These are phyloP conservation scores for Syngnathoides biaculeatus DNA, from an alignment of 2,113 vertebrate genomes.

Conservation along the genomic window DNA sequence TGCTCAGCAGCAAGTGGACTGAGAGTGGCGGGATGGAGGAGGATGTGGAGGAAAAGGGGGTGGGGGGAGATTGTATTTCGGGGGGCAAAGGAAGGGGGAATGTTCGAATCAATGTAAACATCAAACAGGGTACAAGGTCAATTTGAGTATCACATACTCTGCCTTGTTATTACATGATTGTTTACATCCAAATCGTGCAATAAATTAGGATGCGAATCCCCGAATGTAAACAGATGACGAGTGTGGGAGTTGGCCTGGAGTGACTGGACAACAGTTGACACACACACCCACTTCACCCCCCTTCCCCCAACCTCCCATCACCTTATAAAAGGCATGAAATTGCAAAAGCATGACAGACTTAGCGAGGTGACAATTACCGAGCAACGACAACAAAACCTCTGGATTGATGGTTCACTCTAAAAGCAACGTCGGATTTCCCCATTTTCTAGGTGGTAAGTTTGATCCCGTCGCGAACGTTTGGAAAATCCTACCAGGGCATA, in stretches of 20 bases:
- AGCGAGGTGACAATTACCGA: slow-evolving; percentile 10
- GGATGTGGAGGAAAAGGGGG: slow-evolving; percentile 28
- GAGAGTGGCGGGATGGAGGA: slow-evolving; percentile 43
- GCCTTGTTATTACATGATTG: slow-evolving; percentile 16
- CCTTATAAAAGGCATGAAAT: slow-evolving; percentile 59
- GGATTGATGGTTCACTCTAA: slow-evolving; percentile 35
- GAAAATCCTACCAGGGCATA: neutral
- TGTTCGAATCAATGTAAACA: slow-evolving; percentile 47
- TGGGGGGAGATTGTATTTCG: neutral
- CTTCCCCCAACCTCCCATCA: too few relatives aligned
- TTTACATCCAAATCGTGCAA: slow-evolving; percentile 25
- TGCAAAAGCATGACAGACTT: slow-evolving; percentile 32
- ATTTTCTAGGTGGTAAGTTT: slow-evolving; percentile 50
- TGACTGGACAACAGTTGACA: slow-evolving; percentile 9
- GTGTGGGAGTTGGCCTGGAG: slow-evolving; percentile 21
- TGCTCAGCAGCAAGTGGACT: slow-evolving; percentile 51
- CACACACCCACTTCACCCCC: slow-evolving; percentile 42
- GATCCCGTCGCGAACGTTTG: neutral
- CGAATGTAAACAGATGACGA: slow-evolving; percentile 22
- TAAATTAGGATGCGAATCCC: slow-evolving; percentile 39
- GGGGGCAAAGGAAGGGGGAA: slow-evolving; percentile 17
- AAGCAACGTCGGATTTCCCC: slow-evolving; percentile 20
- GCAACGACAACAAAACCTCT: neutral
- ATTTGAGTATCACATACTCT: slow-evolving; percentile 22
- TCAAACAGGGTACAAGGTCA: slow-evolving; percentile 38